A percentile compares a stretch with the other conserved stretches of the same genome.
phyloP scores from a whole-genome alignment of 2,113 vertebrate genomes.

The Heptranchias perlo region DNA sequence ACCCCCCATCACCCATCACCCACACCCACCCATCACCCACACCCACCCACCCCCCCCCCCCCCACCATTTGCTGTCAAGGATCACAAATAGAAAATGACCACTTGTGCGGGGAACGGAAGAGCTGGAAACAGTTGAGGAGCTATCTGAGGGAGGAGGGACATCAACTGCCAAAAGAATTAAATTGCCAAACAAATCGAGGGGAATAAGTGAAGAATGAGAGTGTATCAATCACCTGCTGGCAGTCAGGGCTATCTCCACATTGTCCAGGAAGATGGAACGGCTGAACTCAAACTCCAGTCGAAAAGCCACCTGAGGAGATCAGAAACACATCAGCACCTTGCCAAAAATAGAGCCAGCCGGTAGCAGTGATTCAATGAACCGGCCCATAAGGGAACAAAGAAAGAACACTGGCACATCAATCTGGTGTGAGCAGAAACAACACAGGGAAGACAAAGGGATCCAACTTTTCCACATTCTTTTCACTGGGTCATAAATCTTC shows the following conservation, averaged over 20 bases:
- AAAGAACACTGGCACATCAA: neutral
- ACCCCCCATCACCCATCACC: no score
- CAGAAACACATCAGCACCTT: conserved; percentile 5
- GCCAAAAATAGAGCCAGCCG: neutral
- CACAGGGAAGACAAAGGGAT: neutral
- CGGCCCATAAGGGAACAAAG: neutral
- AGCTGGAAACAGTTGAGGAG: no score
- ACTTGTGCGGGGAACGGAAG: no score
- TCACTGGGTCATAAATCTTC: neutral
- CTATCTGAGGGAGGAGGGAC: no score
- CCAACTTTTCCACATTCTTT: neutral
- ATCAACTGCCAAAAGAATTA: no score
- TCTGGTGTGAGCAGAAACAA: neutral
- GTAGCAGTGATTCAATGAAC: neutral
- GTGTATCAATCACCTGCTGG: conserved; percentile 64
- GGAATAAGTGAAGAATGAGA: no score
- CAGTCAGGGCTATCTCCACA: conserved; percentile 59
- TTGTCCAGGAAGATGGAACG: conserved; percentile 68
- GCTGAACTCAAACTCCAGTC: conserved; percentile 86
- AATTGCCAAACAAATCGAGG: no score
- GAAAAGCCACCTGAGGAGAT: conserved; percentile 70
- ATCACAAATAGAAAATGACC: no score
- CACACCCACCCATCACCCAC: no score
- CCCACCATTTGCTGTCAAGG: no score
- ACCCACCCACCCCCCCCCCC: no score